Evolutionary conservation across 2,113 vertebrate species (phyloP).

Genomic region (Motacilla tschutschensis): DNA sequence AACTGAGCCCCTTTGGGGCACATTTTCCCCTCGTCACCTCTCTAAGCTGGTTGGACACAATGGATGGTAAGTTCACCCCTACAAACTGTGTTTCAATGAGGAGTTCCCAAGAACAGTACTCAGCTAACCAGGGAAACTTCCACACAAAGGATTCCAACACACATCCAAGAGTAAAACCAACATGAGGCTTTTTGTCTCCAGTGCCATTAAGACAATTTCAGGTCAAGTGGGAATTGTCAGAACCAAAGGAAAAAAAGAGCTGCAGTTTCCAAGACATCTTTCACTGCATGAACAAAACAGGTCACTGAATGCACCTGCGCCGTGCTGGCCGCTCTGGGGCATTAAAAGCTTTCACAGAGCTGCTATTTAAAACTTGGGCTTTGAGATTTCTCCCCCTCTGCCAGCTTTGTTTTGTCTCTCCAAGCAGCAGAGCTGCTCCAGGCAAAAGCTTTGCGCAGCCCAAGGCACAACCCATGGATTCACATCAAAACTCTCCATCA

Average conservation of each 20-base stretch:
- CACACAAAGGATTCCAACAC: background rate
- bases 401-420: slow-evolving; percentile 10
- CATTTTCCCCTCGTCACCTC: background rate
- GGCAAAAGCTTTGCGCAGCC: background rate
- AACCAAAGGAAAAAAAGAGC: background rate
- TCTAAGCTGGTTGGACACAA: background rate
- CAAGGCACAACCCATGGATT: background rate
- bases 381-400: background rate
- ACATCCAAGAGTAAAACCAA: background rate
- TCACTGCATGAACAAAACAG: slow-evolving; percentile 23
- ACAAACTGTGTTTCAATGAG: background rate
- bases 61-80: background rate
- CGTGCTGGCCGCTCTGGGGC: background rate
- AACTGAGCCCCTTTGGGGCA: background rate
- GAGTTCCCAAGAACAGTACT: background rate
- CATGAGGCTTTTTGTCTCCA: background rate
- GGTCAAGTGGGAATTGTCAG: slow-evolving; percentile 23
- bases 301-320: background rate
- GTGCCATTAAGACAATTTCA: background rate
- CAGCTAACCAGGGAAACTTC: background rate
- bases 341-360: slow-evolving; percentile 1
- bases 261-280: slow-evolving; percentile 1
- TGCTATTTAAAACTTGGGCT: slow-evolving; percentile 2
- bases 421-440: background rate
- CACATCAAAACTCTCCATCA: background rate